Percentiles rank a stretch among this genome's conserved stretches.
These are phyloP conservation scores for Psix sp. DNA, from an alignment of 1,140 invertebrate genomes.

Conservation along the genomic window DNA sequence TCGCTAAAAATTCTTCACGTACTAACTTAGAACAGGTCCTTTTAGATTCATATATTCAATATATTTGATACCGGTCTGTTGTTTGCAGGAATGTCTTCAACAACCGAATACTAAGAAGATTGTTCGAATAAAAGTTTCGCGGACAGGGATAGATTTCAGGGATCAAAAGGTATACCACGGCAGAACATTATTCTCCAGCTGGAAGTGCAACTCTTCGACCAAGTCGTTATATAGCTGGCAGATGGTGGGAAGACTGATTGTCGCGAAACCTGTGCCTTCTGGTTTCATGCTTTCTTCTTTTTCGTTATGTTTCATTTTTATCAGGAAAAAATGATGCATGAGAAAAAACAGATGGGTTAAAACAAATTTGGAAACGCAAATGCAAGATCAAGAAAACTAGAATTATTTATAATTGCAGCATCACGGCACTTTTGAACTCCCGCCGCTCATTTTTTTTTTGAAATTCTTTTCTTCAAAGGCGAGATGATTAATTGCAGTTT, in stretches of 20 bases:
- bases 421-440: conserved; percentile 43
- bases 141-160: conserved; percentile 52
- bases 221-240: conserved; percentile 56
- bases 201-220: conserved; percentile 50
- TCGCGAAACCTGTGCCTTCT: conserved; percentile 40
- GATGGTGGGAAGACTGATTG: conserved; percentile 68
- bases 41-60: too few relatives aligned
- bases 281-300: conserved; percentile 46
- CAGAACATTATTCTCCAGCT: conserved; percentile 70
- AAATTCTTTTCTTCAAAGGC: conserved; percentile 49
- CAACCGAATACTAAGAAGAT: too few relatives aligned
- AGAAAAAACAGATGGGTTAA: conserved; percentile 28
- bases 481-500: conserved; percentile 63
- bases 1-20: too few relatives aligned
- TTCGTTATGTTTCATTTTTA: too few relatives aligned
- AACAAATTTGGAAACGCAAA: conserved; percentile 23
- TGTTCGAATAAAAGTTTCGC: conserved; percentile 66
- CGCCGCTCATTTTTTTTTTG: conserved; percentile 32
- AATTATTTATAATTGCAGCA: conserved; percentile 59
- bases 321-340: conserved; percentile 43
- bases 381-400: conserved; percentile 7
- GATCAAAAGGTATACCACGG: conserved; percentile 62
- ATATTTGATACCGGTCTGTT: too few relatives aligned
- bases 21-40: too few relatives aligned
- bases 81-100: too few relatives aligned